Percentiles rank a stretch among this genome's conserved stretches.
Evolutionary conservation across 1,140 invertebrate genomes (phyloP).

Genomic region (Drosophila burlai): DNA sequence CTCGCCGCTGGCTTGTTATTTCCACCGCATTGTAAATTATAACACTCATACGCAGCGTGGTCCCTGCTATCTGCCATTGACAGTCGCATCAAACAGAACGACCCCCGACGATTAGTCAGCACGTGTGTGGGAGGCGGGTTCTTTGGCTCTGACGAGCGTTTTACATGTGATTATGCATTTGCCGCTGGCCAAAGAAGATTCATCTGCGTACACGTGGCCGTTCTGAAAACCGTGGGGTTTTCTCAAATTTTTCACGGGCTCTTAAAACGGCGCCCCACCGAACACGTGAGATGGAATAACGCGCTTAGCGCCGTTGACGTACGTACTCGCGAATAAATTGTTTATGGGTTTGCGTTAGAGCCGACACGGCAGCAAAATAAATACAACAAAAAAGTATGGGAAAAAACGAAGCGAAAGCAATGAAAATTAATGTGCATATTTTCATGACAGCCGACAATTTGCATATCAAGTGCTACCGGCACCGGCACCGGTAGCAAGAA

Average conservation of each 20-base stretch:
- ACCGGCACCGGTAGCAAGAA: not conserved
- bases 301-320: conserved; percentile 46
- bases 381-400: conserved; percentile 2
- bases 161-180: conserved; percentile 66
- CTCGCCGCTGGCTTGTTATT: conserved; percentile 18
- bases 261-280: not conserved
- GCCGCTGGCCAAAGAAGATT: conserved; percentile 15
- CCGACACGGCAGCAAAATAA: conserved; percentile 20
- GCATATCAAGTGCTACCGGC: conserved; percentile 69
- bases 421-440: conserved; percentile 80
- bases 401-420: conserved; percentile 26
- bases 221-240: not conserved
- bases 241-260: conserved; percentile 9
- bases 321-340: conserved; percentile 37
- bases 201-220: conserved; percentile 31
- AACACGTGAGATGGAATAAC: conserved; percentile 48
- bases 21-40: conserved; percentile 31
- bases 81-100: conserved; percentile 37
- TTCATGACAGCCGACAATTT: conserved; percentile 76
- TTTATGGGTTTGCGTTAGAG: conserved; percentile 30
- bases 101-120: conserved; percentile 35
- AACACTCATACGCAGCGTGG: conserved; percentile 47
- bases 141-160: conserved; percentile 32
- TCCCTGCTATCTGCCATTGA: conserved; percentile 42
- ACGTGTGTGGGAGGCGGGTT: conserved; percentile 25